Conservation (phyloP, 2,888 invertebrate species). For the Melanotus villosus region DNA sequence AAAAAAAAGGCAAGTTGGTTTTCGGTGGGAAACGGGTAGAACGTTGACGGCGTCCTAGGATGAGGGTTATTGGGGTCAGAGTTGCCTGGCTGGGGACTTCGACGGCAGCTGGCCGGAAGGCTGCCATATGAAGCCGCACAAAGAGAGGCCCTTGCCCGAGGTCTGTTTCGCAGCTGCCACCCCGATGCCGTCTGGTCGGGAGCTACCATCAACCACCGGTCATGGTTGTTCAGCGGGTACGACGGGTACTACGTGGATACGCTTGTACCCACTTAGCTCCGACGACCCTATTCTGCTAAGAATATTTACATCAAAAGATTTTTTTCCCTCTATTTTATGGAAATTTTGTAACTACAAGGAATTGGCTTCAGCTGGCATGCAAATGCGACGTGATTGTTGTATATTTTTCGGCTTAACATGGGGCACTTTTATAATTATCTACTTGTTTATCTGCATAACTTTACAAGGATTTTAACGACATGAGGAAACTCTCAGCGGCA, state of each 20-base stretch:
- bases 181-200: slow-evolving; percentile 50
- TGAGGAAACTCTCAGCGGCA: too few species aligned
- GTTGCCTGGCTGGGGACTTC: slow-evolving; percentile 55
- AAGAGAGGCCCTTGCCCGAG: slow-evolving; percentile 66
- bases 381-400: background rate
- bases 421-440: too few species aligned
- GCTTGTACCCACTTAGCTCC: slow-evolving; percentile 4
- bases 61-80: slow-evolving; percentile 63
- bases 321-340: slow-evolving; percentile 28
- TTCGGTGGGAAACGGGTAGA: slow-evolving; percentile 62
- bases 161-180: slow-evolving; percentile 58
- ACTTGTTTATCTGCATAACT: too few species aligned
- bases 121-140: slow-evolving; percentile 70
- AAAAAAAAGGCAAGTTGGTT: slow-evolving; percentile 69
- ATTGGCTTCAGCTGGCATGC: background rate
- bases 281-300: slow-evolving; percentile 1
- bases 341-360: slow-evolving; percentile 8
- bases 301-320: slow-evolving; percentile 22
- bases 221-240: slow-evolving; percentile 33
- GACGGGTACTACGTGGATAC: too few species aligned
- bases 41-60: slow-evolving; percentile 68
- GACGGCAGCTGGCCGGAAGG: slow-evolving; percentile 71
- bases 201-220: slow-evolving; percentile 50
- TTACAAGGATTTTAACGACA: too few species aligned
- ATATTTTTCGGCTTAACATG: background rate